Base-by-base conservation (phyloP, 2,888 invertebrate species). In the Parnassius glacialis region DNA sequence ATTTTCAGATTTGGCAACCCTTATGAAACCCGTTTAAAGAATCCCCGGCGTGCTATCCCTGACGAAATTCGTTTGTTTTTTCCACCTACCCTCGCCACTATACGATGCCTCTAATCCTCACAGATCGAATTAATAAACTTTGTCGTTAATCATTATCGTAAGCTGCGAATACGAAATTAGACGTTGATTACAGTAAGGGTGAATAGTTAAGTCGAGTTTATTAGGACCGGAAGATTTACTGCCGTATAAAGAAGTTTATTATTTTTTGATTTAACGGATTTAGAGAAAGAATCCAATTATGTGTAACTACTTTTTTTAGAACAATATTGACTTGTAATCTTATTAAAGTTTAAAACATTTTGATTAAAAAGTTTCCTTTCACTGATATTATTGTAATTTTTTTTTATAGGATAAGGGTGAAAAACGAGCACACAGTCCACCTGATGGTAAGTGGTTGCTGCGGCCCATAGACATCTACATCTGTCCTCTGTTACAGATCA, bases 141-240 rank as follows among this genome's bases (percentile, higher is more conserved):
- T 82, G 88, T 90, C 90, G 90, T 90, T 90, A 83, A 90, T 90
- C 90, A 91, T 91, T 90, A 90, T 87, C 74, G 87, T 88, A 85
- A 90, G 87, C 89, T 84, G 74, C 78, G 88, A 87, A 87, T 87
- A 84, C 83, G 67, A 76, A 84, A 87, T 87, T 83, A 90, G 90
- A 90, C 89, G 80, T 80, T 89, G 89, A 91, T 90, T 85, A 78
- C 83, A 75, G 71, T 72, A 78, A 82, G 84, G 88, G 86, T 84
- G 87, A 79, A 81, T 74, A 73, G 72, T 67, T 84, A 84, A 84
- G 80, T 78, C 74, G 74, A 80, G 74, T 84, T 85, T 85, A 85
- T 86, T 84, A 80, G 68, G 73, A 71, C 68, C 73, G 64, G 63
- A 74, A 83, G 83, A 81, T 80, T 84, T 83, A 80, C 72, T 70